Conservation (phyloP, 2,797 vertebrate genomes). For the Bovichtus diacanthus region DNA sequence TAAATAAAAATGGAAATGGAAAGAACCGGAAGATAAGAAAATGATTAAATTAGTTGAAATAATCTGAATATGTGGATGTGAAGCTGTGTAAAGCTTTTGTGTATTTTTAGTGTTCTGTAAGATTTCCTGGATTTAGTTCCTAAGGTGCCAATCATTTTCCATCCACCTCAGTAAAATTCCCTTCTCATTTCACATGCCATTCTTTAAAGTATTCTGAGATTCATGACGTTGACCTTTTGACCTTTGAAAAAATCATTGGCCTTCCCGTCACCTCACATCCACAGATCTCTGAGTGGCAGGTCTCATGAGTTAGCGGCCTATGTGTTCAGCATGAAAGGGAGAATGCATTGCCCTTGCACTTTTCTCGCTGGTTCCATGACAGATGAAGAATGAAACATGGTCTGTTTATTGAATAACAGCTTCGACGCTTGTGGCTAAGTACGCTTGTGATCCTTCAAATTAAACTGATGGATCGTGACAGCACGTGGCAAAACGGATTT, state of each 20-base stretch:
- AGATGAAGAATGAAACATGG: slow-evolving; percentile 77
- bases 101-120: not conserved
- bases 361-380: slow-evolving; percentile 41
- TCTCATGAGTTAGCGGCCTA: slow-evolving; percentile 2
- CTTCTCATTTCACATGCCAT: not conserved
- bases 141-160: not conserved
- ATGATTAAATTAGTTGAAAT: no score
- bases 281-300: slow-evolving; percentile 13
- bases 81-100: not conserved
- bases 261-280: slow-evolving; percentile 6
- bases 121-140: not conserved
- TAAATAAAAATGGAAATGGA: not conserved
- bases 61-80: not conserved
- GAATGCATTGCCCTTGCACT: slow-evolving; percentile 31
- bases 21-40: not conserved
- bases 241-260: slow-evolving; percentile 7
- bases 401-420: slow-evolving; percentile 80
- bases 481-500: slow-evolving; percentile 79
- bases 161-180: not conserved
- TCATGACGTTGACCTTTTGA: slow-evolving; percentile 30
- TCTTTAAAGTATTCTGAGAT: not conserved
- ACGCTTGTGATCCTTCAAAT: slow-evolving; percentile 81
- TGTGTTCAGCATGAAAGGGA: slow-evolving; percentile 31
- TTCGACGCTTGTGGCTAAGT: slow-evolving; percentile 75
- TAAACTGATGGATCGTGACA: slow-evolving; percentile 82